Conservation (phyloP, 2,888 invertebrate genomes). For the Hipparchia semele region DNA sequence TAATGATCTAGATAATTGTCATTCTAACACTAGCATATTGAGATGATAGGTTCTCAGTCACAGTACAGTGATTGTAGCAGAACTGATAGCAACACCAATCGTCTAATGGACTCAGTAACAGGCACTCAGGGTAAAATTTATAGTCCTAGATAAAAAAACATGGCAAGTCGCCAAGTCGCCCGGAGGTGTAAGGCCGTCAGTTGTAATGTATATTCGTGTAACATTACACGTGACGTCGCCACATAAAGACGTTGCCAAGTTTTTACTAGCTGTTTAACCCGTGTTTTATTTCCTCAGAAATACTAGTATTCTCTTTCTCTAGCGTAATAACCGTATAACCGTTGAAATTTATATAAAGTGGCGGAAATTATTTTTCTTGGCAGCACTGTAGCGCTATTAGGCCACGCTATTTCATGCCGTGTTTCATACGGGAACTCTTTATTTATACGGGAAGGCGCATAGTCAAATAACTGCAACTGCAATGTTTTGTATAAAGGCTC, state of each 20-base stretch:
- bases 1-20: no score
- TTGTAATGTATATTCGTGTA: constrained; percentile 41
- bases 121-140: constrained; percentile 28
- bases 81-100: not conserved
- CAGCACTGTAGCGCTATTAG: constrained; percentile 34
- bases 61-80: not conserved
- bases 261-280: constrained; percentile 45
- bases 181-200: constrained; percentile 40
- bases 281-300: constrained; percentile 43
- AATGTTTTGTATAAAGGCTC: constrained; percentile 11
- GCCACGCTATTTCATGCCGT: constrained; percentile 33
- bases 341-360: constrained; percentile 42
- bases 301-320: constrained; percentile 38
- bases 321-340: constrained; percentile 41
- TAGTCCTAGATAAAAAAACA: constrained; percentile 38
- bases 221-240: constrained; percentile 43
- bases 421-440: constrained; percentile 18
- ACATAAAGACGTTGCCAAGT: constrained; percentile 45
- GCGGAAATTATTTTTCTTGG: constrained; percentile 44
- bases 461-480: constrained; percentile 6
- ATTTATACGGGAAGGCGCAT: constrained; percentile 10
- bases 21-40: no score
- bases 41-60: no score
- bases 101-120: not conserved
- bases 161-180: constrained; percentile 45